Evolutionary conservation across 2,888 invertebrate genomes (phyloP).

Genomic region (Drosophila hamatofila): DNA sequence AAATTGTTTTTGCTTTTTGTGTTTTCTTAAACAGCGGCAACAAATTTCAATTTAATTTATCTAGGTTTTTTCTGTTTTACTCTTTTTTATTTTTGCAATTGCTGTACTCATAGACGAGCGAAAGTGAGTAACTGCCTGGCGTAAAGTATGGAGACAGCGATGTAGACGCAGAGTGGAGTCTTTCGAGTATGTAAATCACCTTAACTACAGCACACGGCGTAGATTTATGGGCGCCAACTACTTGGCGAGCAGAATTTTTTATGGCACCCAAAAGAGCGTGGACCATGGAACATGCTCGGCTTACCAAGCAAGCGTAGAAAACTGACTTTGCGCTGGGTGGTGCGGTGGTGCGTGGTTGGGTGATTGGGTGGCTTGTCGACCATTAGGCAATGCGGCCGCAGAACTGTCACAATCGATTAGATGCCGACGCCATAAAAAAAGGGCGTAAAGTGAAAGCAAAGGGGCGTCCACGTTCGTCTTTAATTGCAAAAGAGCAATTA

Average conservation of each 20-base stretch:
- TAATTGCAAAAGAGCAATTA: slow-evolving; percentile 50
- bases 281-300: slow-evolving; percentile 46
- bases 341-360: slow-evolving; percentile 30
- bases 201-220: slow-evolving; percentile 65
- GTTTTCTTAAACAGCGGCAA: slow-evolving; percentile 43
- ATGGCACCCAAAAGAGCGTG: slow-evolving; percentile 39
- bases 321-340: slow-evolving; percentile 37
- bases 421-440: slow-evolving; percentile 3
- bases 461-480: slow-evolving; percentile 20
- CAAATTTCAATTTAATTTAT: slow-evolving; percentile 69
- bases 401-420: slow-evolving; percentile 49
- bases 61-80: slow-evolving; percentile 16
- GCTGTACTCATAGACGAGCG: slow-evolving; percentile 31
- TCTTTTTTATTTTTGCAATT: slow-evolving; percentile 8
- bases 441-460: slow-evolving; percentile 46
- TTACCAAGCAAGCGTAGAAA: slow-evolving; percentile 36
- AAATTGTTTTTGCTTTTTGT: slow-evolving; percentile 40
- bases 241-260: slow-evolving; percentile 72
- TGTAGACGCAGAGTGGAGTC: slow-evolving; percentile 11
- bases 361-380: slow-evolving; percentile 2
- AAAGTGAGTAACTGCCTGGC: slow-evolving; percentile 52
- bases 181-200: slow-evolving; percentile 72
- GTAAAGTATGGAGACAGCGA: slow-evolving; percentile 19
- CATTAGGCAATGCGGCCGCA: slow-evolving; percentile 31
- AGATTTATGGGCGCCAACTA: slow-evolving; percentile 73